phyloP scores from a whole-genome alignment of 2,888 invertebrate species.

The Ophioninae sp. region DNA sequence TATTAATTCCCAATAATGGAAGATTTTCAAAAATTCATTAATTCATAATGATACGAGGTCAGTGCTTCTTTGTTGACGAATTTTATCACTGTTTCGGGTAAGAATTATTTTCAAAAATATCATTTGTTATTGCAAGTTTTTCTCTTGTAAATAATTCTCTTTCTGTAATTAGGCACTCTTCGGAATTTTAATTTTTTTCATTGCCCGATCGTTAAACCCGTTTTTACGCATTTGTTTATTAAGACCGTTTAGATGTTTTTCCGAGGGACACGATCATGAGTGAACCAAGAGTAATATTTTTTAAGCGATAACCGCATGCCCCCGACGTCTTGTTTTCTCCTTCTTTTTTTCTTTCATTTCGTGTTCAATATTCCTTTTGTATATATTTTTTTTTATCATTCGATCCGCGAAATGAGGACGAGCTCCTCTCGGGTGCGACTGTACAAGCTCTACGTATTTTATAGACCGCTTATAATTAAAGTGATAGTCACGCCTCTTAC shows the following conservation, averaged over 20 bases:
- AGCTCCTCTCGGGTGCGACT: not conserved
- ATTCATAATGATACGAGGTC: not conserved
- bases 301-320: constrained; percentile 63
- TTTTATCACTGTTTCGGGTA: not conserved
- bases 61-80: not conserved
- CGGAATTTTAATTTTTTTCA: constrained; percentile 13
- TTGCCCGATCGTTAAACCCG: constrained; percentile 23
- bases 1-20: too few relatives aligned
- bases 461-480: constrained; percentile 23
- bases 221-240: constrained; percentile 44
- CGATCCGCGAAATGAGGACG: constrained; percentile 50
- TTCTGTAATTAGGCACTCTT: not conserved
- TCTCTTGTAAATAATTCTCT: not conserved
- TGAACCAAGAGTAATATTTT: constrained; percentile 49
- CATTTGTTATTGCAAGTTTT: not conserved
- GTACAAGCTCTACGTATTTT: constrained; percentile 17
- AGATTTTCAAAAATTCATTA: too few relatives aligned
- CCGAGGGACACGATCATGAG: constrained; percentile 50
- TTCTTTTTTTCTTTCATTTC: constrained; percentile 36
- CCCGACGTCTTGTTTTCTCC: constrained; percentile 51
- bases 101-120: not conserved
- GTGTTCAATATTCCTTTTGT: constrained; percentile 27
- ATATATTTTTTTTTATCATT: constrained; percentile 45
- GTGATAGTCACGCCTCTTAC: constrained; percentile 27
- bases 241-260: constrained; percentile 43